These are phyloP conservation scores for Aleadryas rufinucha DNA, from an alignment of 2,113 vertebrate species.

Conservation along the genomic window DNA sequence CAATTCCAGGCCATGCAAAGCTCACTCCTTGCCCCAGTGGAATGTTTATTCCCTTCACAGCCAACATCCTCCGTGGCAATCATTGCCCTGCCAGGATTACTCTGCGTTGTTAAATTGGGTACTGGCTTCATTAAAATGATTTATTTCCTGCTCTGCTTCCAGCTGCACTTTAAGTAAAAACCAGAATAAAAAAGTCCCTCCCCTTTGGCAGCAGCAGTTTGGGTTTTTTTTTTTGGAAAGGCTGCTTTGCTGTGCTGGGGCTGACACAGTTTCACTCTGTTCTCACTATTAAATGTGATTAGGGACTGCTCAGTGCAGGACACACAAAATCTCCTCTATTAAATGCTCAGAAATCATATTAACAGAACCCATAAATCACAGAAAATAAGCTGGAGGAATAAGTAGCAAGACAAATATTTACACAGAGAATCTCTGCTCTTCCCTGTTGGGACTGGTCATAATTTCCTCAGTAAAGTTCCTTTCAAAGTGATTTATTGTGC, in stretches of 20 bases:
- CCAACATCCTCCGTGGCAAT: neutral
- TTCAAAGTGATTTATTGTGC: conserved; percentile 4
- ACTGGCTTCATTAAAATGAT: neutral
- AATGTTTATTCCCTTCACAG: neutral
- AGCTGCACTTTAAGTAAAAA: neutral
- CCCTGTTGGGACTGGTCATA: neutral
- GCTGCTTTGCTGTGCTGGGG: neutral
- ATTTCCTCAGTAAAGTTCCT: neutral
- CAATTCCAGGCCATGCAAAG: neutral
- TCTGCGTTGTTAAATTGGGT: neutral
- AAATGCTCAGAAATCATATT: neutral
- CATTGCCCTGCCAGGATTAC: neutral
- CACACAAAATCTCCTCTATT: neutral
- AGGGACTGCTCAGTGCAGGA: neutral
- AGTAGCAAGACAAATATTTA: neutral
- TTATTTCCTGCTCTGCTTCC: neutral
- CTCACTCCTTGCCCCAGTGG: neutral
- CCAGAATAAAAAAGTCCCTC: neutral
- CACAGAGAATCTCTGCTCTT: neutral
- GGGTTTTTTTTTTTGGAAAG: neutral
- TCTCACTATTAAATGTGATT: neutral
- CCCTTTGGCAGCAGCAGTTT: neutral
- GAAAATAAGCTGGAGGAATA: neutral
- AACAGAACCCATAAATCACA: neutral
- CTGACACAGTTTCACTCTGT: neutral